Conservation (phyloP, 2,113 vertebrate genomes). For the Urocolius indicus region DNA sequence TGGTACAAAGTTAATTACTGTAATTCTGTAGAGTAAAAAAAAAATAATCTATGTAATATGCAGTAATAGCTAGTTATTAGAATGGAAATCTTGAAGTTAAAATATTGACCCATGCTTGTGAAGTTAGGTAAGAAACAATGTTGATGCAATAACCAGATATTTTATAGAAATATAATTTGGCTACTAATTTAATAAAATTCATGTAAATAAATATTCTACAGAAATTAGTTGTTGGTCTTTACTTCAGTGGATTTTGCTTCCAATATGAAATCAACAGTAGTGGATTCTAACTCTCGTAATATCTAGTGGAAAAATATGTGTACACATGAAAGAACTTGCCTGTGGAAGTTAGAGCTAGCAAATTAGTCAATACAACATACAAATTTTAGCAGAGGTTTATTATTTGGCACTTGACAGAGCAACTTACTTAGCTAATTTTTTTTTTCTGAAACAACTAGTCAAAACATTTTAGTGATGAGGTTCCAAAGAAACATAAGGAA, state of each 20-base stretch:
- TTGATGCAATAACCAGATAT: not conserved
- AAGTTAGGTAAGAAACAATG: not conserved
- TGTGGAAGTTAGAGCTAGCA: not conserved
- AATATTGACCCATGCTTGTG: not conserved
- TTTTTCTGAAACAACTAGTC: not conserved
- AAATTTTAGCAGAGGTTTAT: not conserved
- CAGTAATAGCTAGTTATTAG: conserved; percentile 37
- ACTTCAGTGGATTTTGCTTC: not conserved
- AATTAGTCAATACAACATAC: not conserved
- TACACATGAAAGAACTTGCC: not conserved
- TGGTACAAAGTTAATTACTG: conserved; percentile 72
- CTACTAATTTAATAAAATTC: not conserved
- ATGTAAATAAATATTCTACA: not conserved
- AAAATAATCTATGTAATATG: not conserved
- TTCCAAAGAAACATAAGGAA: too few species aligned
- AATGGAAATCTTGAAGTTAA: conserved; percentile 12
- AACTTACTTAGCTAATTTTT: not conserved
- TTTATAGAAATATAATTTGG: not conserved
- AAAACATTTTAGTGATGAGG: not conserved
- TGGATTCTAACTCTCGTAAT: not conserved
- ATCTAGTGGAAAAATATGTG: not conserved
- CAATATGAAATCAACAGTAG: not conserved
- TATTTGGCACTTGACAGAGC: not conserved
- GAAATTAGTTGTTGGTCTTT: not conserved
- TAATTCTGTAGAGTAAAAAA: conserved; percentile 30